Evolutionary conservation across 1,140 invertebrate species (phyloP).

Genomic region (Magallana gigas): DNA sequence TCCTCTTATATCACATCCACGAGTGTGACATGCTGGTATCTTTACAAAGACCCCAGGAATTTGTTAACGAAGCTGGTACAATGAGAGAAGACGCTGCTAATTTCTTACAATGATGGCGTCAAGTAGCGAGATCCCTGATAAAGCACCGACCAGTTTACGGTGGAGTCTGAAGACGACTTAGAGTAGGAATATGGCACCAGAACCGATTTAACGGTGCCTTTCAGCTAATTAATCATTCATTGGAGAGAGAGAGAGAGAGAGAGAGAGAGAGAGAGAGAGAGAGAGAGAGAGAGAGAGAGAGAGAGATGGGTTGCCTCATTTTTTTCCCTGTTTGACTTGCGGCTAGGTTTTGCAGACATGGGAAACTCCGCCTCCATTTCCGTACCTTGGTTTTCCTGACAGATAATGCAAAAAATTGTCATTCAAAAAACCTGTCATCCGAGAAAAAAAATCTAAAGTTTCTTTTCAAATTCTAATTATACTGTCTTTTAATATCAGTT

Average conservation of each 20-base stretch:
- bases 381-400: not conserved
- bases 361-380: conserved; percentile 7
- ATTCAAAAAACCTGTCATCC: conserved; percentile 28
- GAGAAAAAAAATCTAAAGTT: conserved; percentile 21
- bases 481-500: conserved; percentile 37
- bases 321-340: not conserved
- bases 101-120: conserved; percentile 16
- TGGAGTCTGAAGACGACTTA: not conserved
- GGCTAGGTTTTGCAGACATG: not conserved
- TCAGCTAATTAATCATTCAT: no score
- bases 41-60: conserved; percentile 9
- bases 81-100: conserved; percentile 1
- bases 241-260: not conserved
- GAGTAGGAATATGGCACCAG: no score
- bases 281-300: conserved; percentile 19
- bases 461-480: conserved; percentile 18
- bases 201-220: no score
- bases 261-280: conserved; percentile 27
- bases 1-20: not conserved
- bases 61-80: conserved; percentile 32
- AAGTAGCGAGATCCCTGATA: not conserved
- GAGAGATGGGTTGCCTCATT: not conserved
- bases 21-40: conserved; percentile 1
- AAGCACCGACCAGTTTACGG: not conserved
- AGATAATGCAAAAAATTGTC: conserved; percentile 31